A percentile compares a stretch with the other conserved stretches of the same genome.
Conservation (phyloP, 2,113 vertebrate genomes). For the Meles meles region DNA sequence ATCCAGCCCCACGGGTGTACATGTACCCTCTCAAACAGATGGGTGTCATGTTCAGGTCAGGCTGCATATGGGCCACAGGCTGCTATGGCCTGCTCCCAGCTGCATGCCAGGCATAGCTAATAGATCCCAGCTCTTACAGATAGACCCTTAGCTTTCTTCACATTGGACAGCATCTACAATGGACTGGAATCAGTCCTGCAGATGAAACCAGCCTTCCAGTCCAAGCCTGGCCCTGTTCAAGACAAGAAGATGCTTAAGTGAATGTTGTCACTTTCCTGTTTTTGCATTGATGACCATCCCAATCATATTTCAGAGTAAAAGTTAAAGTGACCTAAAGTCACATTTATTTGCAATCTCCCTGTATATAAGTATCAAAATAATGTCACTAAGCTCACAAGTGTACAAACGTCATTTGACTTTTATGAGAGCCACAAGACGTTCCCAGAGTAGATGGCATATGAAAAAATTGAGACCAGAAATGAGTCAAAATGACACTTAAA, state of each 20-base stretch:
- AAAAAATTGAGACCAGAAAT: not conserved
- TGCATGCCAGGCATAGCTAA: not conserved
- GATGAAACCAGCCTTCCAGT: not conserved
- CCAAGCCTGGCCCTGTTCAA: not conserved
- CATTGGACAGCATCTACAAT: not conserved
- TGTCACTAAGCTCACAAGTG: not conserved
- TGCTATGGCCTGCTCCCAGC: not conserved
- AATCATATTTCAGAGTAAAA: not conserved
- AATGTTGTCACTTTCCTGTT: not conserved
- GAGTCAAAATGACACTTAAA: not conserved
- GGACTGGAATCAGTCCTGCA: not conserved
- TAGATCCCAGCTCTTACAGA: not conserved
- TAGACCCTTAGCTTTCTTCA: not conserved
- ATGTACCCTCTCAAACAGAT: not conserved
- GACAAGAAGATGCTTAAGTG: not conserved
- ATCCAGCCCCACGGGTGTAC: not conserved
- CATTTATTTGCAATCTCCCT: not conserved
- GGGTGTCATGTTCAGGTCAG: not conserved
- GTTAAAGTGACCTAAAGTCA: not conserved
- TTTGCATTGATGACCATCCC: not conserved
- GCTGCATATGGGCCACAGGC: fast-evolving
- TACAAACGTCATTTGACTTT: not conserved
- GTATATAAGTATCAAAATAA: not conserved
- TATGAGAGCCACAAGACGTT: not conserved
- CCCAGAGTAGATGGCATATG: not conserved